A percentile compares a stretch with the other conserved stretches of the same genome.
Conservation (phyloP, 64 coral and sea anemone genomes). For the Pachyseris speciosa region DNA sequence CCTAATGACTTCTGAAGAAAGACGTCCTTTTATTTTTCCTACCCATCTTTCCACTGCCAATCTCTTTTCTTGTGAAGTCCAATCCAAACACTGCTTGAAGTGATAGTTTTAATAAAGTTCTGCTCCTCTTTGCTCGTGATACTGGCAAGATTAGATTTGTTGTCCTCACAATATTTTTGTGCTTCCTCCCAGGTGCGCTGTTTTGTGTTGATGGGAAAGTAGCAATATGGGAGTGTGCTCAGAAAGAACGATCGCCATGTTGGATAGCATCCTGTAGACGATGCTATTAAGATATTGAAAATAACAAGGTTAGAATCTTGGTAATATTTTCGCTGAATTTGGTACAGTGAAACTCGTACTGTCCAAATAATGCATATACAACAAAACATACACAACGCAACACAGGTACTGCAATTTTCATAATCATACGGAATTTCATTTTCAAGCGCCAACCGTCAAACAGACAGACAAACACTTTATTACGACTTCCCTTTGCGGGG, state of each 20-base stretch:
- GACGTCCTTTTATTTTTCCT: neutral
- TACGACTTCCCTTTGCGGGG: too few relatives aligned
- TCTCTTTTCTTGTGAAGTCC: neutral
- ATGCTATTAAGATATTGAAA: too few relatives aligned
- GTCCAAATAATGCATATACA: too few relatives aligned
- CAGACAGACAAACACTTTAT: too few relatives aligned
- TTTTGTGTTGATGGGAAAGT: neutral
- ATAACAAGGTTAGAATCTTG: too few relatives aligned
- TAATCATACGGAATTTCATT: too few relatives aligned
- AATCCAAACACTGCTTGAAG: neutral
- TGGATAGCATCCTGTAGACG: neutral
- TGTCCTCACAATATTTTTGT: neutral
- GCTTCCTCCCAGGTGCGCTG: neutral
- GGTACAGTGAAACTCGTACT: too few relatives aligned
- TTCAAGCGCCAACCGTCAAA: too few relatives aligned
- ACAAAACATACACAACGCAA: too few relatives aligned
- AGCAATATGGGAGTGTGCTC: neutral
- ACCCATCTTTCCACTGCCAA: slow-evolving; percentile 4
- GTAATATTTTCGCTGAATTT: too few relatives aligned
- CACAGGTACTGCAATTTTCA: too few relatives aligned
- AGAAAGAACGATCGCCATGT: neutral
- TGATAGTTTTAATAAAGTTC: neutral
- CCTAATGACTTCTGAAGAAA: too few relatives aligned
- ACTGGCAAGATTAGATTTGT: neutral
- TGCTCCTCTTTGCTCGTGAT: neutral